Percentiles rank a stretch among this genome's conserved stretches.
These are phyloP conservation scores for Platysteira castanea DNA, from an alignment of 2,113 vertebrate species.

Conservation along the genomic window DNA sequence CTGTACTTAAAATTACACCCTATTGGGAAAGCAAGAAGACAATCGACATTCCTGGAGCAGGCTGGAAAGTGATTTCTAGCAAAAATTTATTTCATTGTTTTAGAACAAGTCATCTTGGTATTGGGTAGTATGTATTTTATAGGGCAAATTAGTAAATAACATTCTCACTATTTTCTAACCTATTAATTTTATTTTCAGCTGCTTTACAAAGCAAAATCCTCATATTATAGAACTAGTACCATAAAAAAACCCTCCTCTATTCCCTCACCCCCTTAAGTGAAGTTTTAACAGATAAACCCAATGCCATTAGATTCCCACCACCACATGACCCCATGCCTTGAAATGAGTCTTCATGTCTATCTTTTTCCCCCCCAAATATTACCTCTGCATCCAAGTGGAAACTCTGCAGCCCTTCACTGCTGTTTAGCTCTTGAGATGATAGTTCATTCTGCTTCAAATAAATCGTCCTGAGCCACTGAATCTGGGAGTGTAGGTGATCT, in stretches of 20 bases:
- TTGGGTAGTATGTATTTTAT: neutral
- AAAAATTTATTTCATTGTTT: neutral
- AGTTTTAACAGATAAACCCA: neutral
- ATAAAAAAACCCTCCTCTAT: neutral
- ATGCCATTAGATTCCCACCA: neutral
- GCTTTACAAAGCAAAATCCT: neutral
- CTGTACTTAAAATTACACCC: neutral
- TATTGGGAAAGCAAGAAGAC: neutral
- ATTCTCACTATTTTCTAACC: neutral
- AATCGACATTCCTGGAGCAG: neutral
- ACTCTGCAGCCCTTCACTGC: neutral
- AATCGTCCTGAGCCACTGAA: slow-evolving; percentile 10
- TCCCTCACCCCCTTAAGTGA: neutral
- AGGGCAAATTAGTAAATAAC: neutral
- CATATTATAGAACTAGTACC: neutral
- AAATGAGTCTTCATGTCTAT: neutral
- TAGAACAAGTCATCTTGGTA: neutral
- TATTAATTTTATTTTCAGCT: neutral
- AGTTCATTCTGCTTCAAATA: neutral
- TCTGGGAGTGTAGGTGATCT: slow-evolving; percentile 43
- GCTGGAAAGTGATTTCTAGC: neutral
- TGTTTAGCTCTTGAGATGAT: neutral
- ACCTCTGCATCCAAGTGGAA: slow-evolving; percentile 28
- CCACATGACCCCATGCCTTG: neutral
- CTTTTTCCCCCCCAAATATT: neutral